Conservation (phyloP, 2,888 invertebrate species). For the Thalpophila matura region DNA sequence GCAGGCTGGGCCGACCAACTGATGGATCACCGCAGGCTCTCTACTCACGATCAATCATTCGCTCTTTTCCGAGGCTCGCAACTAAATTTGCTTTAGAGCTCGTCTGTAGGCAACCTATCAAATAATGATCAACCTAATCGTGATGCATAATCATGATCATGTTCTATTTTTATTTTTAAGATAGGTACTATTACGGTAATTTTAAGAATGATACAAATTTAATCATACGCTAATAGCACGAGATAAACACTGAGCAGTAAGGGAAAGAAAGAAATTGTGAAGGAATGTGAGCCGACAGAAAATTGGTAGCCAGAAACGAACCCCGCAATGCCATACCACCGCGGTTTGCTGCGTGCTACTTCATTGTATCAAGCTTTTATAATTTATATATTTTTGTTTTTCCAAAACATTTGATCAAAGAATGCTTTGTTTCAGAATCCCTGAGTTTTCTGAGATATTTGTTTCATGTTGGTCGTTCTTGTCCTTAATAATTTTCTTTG, state of each 20-base stretch:
- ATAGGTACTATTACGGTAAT: no score
- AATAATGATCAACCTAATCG: constrained; percentile 38
- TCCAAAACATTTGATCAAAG: not conserved
- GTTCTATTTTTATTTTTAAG: no score
- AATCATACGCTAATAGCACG: no score
- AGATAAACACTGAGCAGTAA: no score
- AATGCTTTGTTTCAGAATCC: constrained; percentile 4
- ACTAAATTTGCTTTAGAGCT: constrained; percentile 59
- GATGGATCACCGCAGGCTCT: constrained; percentile 76
- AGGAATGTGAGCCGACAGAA: not conserved
- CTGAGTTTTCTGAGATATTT: not conserved
- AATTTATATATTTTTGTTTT: not conserved
- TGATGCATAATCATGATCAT: constrained; percentile 27
- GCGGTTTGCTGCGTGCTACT: not conserved
- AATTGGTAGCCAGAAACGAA: constrained; percentile 3
- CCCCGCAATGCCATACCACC: not conserved
- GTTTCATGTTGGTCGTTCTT: not conserved
- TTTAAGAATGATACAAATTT: no score
- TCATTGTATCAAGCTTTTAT: constrained; percentile 3
- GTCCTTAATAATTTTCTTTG: not conserved
- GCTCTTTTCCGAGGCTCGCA: constrained; percentile 43
- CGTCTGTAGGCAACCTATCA: constrained; percentile 57
- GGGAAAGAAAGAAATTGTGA: not conserved
- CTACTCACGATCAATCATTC: constrained; percentile 76
- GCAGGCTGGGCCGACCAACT: constrained; percentile 46